Evolutionary conservation across 2,113 vertebrate genomes (phyloP).

Genomic region (Myotis lucifugus): DNA sequence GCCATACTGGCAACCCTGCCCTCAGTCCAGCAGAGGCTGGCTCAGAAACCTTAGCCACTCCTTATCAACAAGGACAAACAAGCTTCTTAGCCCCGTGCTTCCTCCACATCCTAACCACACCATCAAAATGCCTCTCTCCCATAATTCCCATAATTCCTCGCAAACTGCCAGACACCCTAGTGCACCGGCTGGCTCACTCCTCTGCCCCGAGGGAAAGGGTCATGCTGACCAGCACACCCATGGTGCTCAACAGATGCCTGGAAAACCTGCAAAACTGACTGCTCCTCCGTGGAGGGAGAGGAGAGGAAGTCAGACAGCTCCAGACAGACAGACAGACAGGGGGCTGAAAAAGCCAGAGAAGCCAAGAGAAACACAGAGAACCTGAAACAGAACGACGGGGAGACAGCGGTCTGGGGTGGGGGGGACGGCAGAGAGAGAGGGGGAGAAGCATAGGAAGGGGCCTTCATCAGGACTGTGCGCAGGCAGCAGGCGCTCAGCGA

Average conservation of each 20-base stretch:
- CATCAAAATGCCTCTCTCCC: not conserved
- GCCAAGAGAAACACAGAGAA: not conserved
- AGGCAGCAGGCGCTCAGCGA: not conserved
- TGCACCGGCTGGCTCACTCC: not conserved
- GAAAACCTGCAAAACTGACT: too few species aligned
- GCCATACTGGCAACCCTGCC: not conserved
- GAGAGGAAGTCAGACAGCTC: not conserved
- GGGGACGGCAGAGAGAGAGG: not conserved
- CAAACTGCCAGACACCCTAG: not conserved
- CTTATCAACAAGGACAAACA: not conserved
- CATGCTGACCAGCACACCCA: not conserved
- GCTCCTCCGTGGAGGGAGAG: not conserved
- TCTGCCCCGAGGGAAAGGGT: not conserved
- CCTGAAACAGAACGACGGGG: not conserved
- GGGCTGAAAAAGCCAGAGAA: not conserved
- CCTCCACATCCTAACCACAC: not conserved
- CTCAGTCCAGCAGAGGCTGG: not conserved
- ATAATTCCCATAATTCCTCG: too few species aligned
- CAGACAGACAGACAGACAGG: not conserved
- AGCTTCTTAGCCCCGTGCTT: not conserved
- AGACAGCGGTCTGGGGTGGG: fast-evolving
- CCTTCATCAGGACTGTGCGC: fast-evolving
- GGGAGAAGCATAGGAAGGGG: not conserved
- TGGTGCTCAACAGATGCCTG: not conserved
- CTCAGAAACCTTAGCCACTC: not conserved